Percentiles rank a stretch among this genome's conserved stretches.
These are phyloP conservation scores for Dryas iulia DNA, from an alignment of 1,140 invertebrate species.

Conservation along the genomic window DNA sequence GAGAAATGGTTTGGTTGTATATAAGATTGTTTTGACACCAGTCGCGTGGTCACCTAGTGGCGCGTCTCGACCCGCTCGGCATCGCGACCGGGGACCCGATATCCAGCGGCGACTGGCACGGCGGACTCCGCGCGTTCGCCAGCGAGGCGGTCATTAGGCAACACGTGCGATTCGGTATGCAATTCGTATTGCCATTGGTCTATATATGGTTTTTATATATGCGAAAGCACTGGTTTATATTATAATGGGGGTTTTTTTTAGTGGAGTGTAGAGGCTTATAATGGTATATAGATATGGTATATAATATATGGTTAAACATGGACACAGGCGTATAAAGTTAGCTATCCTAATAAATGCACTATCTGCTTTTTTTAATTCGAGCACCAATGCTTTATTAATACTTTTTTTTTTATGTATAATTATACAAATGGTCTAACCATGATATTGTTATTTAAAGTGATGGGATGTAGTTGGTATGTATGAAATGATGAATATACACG, in stretches of 20 bases:
- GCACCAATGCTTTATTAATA: neutral
- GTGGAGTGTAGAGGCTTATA: too few species aligned
- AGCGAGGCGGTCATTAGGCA: conserved; percentile 77
- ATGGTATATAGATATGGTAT: too few species aligned
- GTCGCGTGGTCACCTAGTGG: conserved; percentile 97
- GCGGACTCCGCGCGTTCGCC: conserved; percentile 70
- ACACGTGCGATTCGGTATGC: conserved; percentile 79
- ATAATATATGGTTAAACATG: too few species aligned
- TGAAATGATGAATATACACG: too few species aligned
- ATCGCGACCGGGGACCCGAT: conserved; percentile 81
- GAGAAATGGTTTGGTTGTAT: neutral
- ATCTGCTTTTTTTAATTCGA: neutral
- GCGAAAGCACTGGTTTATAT: conserved; percentile 2
- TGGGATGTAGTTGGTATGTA: too few species aligned
- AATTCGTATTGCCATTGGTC: conserved; percentile 15
- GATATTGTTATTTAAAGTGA: too few species aligned
- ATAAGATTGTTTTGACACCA: conserved; percentile 61
- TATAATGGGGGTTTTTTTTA: too few species aligned
- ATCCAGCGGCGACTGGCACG: conserved; percentile 70
- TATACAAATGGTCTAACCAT: neutral
- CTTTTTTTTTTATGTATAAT: neutral
- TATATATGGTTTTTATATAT: too few species aligned
- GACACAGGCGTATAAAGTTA: neutral
- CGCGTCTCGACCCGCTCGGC: conserved; percentile 95
- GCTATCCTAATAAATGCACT: conserved; percentile 1